Percentiles rank a stretch among this genome's conserved stretches.
Evolutionary conservation across 2,113 vertebrate genomes (phyloP).

Genomic region (Malurus melanocephalus): DNA sequence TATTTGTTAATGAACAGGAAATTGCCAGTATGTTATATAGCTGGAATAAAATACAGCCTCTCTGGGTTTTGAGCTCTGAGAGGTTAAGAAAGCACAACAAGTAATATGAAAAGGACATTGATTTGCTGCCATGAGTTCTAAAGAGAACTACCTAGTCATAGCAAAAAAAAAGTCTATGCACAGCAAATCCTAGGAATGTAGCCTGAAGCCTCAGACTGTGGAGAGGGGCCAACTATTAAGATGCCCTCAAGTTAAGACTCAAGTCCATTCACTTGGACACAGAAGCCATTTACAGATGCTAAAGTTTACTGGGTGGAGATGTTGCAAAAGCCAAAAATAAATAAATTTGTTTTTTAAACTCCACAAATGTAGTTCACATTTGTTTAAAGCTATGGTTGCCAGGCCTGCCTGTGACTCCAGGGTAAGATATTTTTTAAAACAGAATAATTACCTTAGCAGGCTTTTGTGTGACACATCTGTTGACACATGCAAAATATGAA

Average conservation of each 20-base stretch:
- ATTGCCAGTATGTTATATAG: constrained; percentile 44
- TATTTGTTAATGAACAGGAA: constrained; percentile 43
- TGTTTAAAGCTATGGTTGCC: constrained; percentile 22
- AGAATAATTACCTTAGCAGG: not conserved
- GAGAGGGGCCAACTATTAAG: constrained; percentile 29
- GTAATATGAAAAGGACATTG: constrained; percentile 54
- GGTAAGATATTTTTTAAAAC: constrained; percentile 1
- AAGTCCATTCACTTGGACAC: constrained; percentile 38
- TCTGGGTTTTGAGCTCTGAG: constrained; percentile 36
- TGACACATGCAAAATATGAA: not conserved
- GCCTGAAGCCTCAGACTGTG: constrained; percentile 46
- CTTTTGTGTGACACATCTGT: not conserved
- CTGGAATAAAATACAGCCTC: constrained; percentile 16
- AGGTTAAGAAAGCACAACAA: constrained; percentile 51
- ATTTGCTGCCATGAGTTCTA: constrained; percentile 12
- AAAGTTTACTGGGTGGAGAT: constrained; percentile 38
- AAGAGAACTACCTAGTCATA: constrained; percentile 42
- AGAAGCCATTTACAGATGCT: constrained; percentile 37
- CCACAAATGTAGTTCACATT: constrained; percentile 1
- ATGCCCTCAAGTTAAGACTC: not conserved
- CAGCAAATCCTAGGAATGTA: constrained; percentile 40
- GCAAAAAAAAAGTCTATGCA: constrained; percentile 36
- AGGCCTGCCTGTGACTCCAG: constrained; percentile 2
- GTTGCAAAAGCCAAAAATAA: constrained; percentile 41
- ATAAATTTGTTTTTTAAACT: constrained; percentile 38